phyloP scores from a whole-genome alignment of 2,797 vertebrate species.

The Acrocephalus scirpaceus region DNA sequence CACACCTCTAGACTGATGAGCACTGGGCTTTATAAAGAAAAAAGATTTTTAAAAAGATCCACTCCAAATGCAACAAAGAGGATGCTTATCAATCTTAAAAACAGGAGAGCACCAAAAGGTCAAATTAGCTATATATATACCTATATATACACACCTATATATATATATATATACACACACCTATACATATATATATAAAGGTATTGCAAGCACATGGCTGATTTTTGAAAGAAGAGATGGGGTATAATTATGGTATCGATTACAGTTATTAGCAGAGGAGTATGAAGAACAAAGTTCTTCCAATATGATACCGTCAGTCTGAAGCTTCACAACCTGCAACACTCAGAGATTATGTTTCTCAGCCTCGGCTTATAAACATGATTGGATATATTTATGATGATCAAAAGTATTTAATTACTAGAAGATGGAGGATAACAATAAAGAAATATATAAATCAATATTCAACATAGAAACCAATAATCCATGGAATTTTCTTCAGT shows the following conservation, averaged over 20 bases:
- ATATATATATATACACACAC: background rate
- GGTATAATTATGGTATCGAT: background rate
- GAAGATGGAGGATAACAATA: conserved; percentile 18
- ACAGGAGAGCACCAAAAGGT: background rate
- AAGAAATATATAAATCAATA: conserved; percentile 6
- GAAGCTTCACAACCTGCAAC: background rate
- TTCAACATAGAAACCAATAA: conserved; percentile 40
- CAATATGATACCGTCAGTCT: background rate
- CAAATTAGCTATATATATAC: background rate
- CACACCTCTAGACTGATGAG: background rate
- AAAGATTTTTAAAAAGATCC: background rate
- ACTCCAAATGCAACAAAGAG: background rate
- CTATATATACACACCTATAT: background rate
- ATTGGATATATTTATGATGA: background rate
- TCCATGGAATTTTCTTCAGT: conserved; percentile 17
- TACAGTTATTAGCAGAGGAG: background rate
- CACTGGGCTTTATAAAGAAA: background rate
- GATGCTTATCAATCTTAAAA: background rate
- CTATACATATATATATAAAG: background rate
- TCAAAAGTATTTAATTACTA: conserved; percentile 32
- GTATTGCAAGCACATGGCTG: background rate
- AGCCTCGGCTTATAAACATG: background rate
- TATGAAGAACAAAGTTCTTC: background rate
- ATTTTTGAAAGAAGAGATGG: background rate
- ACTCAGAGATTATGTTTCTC: background rate